phyloP scores from a whole-genome alignment of 2,113 vertebrate species.

The Ameiurus melas region DNA sequence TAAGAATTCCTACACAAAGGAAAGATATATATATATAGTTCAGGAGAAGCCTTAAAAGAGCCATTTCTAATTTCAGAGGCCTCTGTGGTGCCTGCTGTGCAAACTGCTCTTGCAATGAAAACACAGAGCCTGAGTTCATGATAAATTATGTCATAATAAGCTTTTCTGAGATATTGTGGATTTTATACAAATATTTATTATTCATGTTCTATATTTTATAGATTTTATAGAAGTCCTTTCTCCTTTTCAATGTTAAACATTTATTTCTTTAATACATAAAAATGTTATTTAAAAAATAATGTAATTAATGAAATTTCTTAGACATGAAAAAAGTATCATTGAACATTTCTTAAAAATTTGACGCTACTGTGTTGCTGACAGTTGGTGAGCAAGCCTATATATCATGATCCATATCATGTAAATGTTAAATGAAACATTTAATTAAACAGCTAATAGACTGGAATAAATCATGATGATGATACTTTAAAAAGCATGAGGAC shows the following conservation, averaged over 20 bases:
- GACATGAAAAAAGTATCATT: neutral
- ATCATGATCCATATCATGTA: neutral
- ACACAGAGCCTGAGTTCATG: neutral
- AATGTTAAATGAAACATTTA: neutral
- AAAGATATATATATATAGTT: neutral
- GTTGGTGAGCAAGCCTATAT: neutral
- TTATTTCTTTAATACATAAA: no score
- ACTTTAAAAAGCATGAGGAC: neutral
- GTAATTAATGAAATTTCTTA: neutral
- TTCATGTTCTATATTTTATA: neutral
- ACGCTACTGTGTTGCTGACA: neutral
- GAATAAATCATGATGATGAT: neutral
- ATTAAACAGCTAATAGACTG: neutral
- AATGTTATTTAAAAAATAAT: no score
- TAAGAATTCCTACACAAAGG: constrained; percentile 81
- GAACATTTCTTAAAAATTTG: no score
- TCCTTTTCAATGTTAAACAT: no score
- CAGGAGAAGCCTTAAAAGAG: neutral
- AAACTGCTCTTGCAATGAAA: neutral
- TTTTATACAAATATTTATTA: neutral
- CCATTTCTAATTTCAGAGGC: neutral
- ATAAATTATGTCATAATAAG: neutral
- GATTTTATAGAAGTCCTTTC: no score
- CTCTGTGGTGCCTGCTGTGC: neutral
- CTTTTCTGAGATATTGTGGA: neutral